Evolutionary conservation across 2,888 invertebrate genomes (phyloP).

Genomic region (Drosophila hamatofila): DNA sequence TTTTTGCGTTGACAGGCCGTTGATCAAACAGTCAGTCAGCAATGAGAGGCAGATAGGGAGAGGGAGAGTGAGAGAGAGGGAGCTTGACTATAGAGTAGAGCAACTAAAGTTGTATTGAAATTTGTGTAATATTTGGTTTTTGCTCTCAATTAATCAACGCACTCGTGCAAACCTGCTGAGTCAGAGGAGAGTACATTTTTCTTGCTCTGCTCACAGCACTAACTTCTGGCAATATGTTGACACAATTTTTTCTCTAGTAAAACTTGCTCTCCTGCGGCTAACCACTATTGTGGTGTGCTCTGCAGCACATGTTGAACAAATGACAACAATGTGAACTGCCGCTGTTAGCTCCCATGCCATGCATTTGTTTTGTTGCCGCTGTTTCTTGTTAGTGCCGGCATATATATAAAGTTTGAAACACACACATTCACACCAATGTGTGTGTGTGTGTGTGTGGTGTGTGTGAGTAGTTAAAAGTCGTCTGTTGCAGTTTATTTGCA

Average conservation of each 20-base stretch:
- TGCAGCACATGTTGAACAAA: conserved; percentile 35
- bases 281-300: not conserved
- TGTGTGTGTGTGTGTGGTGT: not conserved
- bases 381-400: conserved; percentile 4
- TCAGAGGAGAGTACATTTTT: not conserved
- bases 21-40: conserved; percentile 39
- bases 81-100: not conserved
- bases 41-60: not conserved
- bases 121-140: not conserved
- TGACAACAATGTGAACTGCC: conserved; percentile 33
- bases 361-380: conserved; percentile 16
- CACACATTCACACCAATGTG: not conserved
- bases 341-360: conserved; percentile 16
- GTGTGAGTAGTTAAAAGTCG: not conserved
- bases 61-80: not conserved
- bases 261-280: conserved; percentile 13
- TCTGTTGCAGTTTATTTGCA: conserved; percentile 48
- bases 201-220: not conserved
- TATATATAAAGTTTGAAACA: not conserved
- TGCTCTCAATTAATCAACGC: not conserved
- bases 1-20: conserved; percentile 17
- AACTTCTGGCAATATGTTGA: conserved; percentile 48
- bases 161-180: conserved; percentile 7
- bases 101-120: not conserved
- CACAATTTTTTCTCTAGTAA: conserved; percentile 28